phyloP scores from a whole-genome alignment of 2,113 vertebrate genomes.

The Vulpes ferrilata region DNA sequence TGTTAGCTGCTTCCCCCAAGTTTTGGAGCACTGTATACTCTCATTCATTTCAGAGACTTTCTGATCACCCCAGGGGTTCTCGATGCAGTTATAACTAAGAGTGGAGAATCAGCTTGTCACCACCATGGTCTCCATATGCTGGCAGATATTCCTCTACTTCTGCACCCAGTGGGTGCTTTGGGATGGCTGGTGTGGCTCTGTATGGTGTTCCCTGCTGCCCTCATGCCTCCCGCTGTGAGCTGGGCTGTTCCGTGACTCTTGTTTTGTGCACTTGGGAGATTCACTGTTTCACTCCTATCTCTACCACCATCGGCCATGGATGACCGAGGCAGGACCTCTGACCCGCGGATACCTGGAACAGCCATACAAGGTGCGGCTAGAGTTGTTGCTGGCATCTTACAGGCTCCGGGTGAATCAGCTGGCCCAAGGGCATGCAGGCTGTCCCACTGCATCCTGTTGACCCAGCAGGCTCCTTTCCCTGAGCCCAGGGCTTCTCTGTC shows the following conservation, averaged over 20 bases:
- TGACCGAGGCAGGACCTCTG: background rate
- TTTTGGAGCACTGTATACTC: no score
- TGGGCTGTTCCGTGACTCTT: background rate
- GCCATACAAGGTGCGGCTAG: background rate
- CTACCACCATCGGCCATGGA: background rate
- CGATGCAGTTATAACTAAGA: background rate
- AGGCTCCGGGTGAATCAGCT: background rate
- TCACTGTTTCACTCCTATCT: background rate
- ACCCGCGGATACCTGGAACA: background rate
- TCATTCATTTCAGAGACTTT: background rate
- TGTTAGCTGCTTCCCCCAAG: background rate
- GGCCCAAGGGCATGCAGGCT: background rate
- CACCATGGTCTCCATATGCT: background rate
- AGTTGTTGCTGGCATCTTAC: background rate
- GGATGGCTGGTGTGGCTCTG: background rate
- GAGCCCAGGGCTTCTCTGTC: background rate
- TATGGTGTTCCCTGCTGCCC: no score
- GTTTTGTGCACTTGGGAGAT: background rate
- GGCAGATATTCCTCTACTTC: background rate
- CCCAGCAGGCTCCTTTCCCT: background rate
- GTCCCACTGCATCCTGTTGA: accelerated
- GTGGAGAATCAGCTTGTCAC: background rate
- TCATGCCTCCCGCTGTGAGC: background rate
- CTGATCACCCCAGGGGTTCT: background rate
- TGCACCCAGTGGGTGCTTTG: background rate